Evolutionary conservation across 2,888 invertebrate species (phyloP).

Genomic region (Augochlorella aurata): DNA sequence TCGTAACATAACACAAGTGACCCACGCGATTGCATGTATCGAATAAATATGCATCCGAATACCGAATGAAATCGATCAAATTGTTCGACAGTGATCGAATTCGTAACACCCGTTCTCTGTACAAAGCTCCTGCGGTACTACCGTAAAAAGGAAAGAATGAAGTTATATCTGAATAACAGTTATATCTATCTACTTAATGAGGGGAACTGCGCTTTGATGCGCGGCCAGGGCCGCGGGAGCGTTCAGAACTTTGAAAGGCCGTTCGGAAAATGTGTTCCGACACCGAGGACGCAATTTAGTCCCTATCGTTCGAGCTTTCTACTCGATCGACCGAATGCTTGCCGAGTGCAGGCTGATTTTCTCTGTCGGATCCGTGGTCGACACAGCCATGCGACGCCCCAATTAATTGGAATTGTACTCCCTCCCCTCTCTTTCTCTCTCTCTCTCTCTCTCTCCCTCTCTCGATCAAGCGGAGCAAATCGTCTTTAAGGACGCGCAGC

Average conservation of each 20-base stretch:
- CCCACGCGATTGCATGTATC: constrained; percentile 51
- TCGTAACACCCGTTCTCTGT: constrained; percentile 32
- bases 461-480: constrained; percentile 73
- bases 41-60: constrained; percentile 58
- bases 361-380: constrained; percentile 36
- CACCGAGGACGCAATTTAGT: constrained; percentile 30
- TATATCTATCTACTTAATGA: constrained; percentile 51
- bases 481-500: constrained; percentile 80
- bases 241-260: constrained; percentile 29
- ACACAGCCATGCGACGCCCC: constrained; percentile 36
- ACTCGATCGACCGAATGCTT: constrained; percentile 49
- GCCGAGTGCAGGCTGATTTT: constrained; percentile 40
- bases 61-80: constrained; percentile 35
- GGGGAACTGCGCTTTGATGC: constrained; percentile 33
- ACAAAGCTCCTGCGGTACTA: constrained; percentile 56
- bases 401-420: constrained; percentile 13
- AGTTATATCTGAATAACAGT: constrained; percentile 49
- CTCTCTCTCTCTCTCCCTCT: too few species aligned
- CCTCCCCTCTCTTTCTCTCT: too few species aligned
- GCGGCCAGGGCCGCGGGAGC: constrained; percentile 29
- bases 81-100: constrained; percentile 29
- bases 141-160: constrained; percentile 40
- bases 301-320: constrained; percentile 26
- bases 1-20: constrained; percentile 35
- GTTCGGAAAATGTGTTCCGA: constrained; percentile 21